phyloP scores from a whole-genome alignment of 2,113 vertebrate genomes.

The Odocoileus hemionus region DNA sequence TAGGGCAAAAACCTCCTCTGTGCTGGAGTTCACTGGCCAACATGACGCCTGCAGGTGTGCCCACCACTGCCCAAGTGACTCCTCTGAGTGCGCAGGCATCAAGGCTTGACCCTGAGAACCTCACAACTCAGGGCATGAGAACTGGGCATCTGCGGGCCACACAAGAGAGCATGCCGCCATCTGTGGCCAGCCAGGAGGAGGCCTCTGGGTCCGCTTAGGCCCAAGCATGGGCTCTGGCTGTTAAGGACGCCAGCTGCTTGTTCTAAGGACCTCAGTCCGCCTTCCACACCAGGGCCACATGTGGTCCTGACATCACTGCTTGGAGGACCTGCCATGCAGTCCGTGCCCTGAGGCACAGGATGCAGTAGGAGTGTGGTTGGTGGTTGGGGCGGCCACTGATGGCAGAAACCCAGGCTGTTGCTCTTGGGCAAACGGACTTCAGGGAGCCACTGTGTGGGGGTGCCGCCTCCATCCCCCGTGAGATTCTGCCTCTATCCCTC shows the following conservation, averaged over 20 bases:
- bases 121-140: accelerated
- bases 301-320: background rate
- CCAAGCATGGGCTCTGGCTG: background rate
- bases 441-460: background rate
- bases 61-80: no score
- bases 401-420: background rate
- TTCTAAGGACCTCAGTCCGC: background rate
- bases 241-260: background rate
- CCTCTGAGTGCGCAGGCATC: accelerated
- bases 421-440: background rate
- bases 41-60: background rate
- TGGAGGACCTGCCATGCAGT: background rate
- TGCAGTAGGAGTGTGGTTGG: accelerated
- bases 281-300: background rate
- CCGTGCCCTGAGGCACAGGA: background rate
- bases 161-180: accelerated
- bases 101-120: accelerated
- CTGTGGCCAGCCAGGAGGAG: background rate
- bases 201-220: background rate
- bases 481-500: no score
- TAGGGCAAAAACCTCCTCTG: background rate
- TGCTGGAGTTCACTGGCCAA: background rate
- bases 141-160: background rate
- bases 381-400: accelerated
- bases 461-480: background rate